Evolutionary conservation across 2,888 invertebrate genomes (phyloP), one percentile per base, ranked within the genome.

Genomic region (Pediacus dermestoides): DNA sequence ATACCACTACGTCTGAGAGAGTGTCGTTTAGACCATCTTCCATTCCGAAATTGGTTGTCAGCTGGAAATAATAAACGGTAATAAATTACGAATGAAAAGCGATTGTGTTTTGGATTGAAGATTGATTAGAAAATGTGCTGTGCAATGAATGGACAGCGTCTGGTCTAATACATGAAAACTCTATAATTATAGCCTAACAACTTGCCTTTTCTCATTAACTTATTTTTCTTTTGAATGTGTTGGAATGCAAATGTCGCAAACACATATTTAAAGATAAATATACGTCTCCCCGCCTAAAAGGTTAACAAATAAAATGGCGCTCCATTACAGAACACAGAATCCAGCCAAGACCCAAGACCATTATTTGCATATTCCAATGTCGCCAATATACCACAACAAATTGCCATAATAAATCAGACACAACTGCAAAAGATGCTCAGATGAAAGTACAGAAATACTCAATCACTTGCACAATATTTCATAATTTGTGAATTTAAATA

Each of bases 281-380:
- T 53, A 57, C 55, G 52, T 58, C 60, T 65, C 64, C 63, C 64
- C 64, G 62, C 64, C 65, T 64, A 61, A 63, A 64, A 68, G 67
- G 67, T 67, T 67, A 68, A 58, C n/a, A n/a, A n/a, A n/a, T 63
- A 66, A 66, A 67, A 69, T 68, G 68, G 68, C 67, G 67, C 60
- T 61, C 53, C 52, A 18, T 18, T 18, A 18, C 21, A 18, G 39
- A 42, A 38, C 39, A 37, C n/a, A 31, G 39, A 42, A 38, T 41
- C 39, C n/a, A 31, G 39, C 32, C 33, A 41, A 31, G 39, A 39
- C 37, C n/a, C n/a, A n/a, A n/a, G n/a, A n/a, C 16, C 32, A 35
- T 38, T 43, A 39, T 39, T 44, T 42, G 42, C 45, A 45, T 44
- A 32, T 34, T 14, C 25, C 41, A 42, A 39, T 34, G 37, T 36